Conservation (phyloP, 2,888 invertebrate genomes). For the Epirrita christyi region DNA sequence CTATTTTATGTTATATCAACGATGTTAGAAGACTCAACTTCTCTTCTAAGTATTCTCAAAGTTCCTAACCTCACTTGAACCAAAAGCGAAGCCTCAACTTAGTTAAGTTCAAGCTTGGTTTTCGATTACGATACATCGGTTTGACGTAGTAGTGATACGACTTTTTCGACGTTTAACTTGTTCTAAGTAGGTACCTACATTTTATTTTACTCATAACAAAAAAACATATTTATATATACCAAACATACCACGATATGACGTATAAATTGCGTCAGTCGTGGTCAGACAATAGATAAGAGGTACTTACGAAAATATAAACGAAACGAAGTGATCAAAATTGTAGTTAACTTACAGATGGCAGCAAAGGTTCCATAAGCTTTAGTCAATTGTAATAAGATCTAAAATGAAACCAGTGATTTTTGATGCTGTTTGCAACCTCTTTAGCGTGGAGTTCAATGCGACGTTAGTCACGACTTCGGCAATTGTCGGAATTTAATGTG, state of each 20-base stretch:
- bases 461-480: conserved; percentile 53
- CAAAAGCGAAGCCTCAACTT: background rate
- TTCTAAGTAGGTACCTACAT: background rate
- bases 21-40: too few relatives aligned
- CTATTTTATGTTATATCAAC: too few relatives aligned
- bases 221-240: background rate
- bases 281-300: conserved; percentile 39
- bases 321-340: conserved; percentile 38
- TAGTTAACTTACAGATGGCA: background rate
- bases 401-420: conserved; percentile 6
- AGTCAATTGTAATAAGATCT: conserved; percentile 12
- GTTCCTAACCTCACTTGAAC: background rate
- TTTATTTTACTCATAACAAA: too few relatives aligned
- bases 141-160: too few relatives aligned
- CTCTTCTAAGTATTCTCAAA: too few relatives aligned
- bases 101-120: background rate
- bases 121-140: background rate
- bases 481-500: conserved; percentile 45
- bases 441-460: conserved; percentile 37
- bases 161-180: background rate
- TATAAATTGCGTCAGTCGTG: conserved; percentile 32
- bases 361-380: conserved; percentile 2
- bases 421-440: conserved; percentile 20
- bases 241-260: conserved; percentile 20
- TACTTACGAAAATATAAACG: conserved; percentile 25